Conservation (phyloP, 1,140 invertebrate species). For the Goniozus legneri region DNA sequence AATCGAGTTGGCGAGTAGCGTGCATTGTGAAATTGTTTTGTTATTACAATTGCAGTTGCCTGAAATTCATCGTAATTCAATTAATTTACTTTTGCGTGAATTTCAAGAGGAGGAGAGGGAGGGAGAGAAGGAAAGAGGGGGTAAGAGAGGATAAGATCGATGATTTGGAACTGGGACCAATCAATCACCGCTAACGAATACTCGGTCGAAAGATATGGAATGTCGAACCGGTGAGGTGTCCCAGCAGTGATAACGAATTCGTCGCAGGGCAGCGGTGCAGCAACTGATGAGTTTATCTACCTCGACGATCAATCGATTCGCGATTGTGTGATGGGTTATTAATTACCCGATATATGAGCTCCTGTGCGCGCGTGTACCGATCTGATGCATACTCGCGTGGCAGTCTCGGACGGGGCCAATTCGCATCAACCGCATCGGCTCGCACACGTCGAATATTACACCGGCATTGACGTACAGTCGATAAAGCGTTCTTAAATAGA, state of each 20-base stretch:
- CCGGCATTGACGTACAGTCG: neutral
- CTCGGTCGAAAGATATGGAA: too few species aligned
- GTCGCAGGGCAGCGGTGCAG: neutral
- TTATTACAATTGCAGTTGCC: too few species aligned
- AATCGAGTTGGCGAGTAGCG: too few species aligned
- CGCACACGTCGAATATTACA: neutral
- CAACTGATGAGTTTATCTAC: neutral
- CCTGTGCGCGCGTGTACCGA: neutral
- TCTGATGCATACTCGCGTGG: neutral
- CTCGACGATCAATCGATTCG: neutral
- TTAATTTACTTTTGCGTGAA: neutral
- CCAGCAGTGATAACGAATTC: neutral
- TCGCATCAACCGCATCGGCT: neutral
- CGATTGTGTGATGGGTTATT: neutral
- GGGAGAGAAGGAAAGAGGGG: neutral
- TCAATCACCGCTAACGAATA: too few species aligned
- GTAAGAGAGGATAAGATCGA: neutral
- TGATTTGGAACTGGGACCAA: too few species aligned
- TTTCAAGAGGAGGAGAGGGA: neutral
- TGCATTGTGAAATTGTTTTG: too few species aligned
- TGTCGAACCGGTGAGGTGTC: too few species aligned
- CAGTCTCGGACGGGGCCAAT: neutral
- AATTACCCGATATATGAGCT: too few species aligned
- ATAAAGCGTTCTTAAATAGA: neutral
- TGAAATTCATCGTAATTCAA: too few species aligned